Evolutionary conservation across 2,888 invertebrate genomes (phyloP).

Genomic region (Stenotaenia linearis): DNA sequence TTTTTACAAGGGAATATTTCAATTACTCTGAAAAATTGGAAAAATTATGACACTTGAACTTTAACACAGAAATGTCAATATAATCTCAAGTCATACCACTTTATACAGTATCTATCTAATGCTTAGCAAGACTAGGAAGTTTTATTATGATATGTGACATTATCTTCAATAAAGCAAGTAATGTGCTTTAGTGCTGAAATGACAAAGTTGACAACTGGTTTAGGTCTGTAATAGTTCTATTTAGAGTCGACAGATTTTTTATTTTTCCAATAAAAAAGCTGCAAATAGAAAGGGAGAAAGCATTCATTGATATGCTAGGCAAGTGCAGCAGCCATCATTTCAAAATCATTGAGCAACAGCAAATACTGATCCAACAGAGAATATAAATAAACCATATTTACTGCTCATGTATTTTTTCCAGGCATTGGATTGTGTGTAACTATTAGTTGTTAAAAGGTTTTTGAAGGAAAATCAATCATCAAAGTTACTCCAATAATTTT

Average conservation of each 20-base stretch:
- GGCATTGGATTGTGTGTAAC: too few species aligned
- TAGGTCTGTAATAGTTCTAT: not conserved
- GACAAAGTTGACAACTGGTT: not conserved
- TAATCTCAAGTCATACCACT: too few species aligned
- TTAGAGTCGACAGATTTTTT: not conserved
- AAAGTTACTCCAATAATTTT: too few species aligned
- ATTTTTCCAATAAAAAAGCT: not conserved
- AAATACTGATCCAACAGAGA: not conserved
- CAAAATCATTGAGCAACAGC: slow-evolving; percentile 10
- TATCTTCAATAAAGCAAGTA: too few species aligned
- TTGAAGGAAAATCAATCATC: not conserved
- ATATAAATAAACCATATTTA: not conserved
- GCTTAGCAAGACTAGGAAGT: too few species aligned
- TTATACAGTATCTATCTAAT: too few species aligned
- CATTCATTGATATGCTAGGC: not conserved
- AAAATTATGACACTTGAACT: too few species aligned
- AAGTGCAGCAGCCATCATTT: not conserved
- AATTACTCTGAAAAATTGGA: too few species aligned
- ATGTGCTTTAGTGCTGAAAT: too few species aligned
- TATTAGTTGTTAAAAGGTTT: not conserved
- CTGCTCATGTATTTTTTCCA: not conserved
- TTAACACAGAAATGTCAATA: too few species aligned
- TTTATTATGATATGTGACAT: too few species aligned
- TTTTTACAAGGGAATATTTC: too few species aligned
- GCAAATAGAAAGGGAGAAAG: not conserved